Percentiles rank a stretch among this genome's conserved stretches.
phyloP scores from a whole-genome alignment of 2,113 vertebrate species.

The Hiodon tergisus region DNA sequence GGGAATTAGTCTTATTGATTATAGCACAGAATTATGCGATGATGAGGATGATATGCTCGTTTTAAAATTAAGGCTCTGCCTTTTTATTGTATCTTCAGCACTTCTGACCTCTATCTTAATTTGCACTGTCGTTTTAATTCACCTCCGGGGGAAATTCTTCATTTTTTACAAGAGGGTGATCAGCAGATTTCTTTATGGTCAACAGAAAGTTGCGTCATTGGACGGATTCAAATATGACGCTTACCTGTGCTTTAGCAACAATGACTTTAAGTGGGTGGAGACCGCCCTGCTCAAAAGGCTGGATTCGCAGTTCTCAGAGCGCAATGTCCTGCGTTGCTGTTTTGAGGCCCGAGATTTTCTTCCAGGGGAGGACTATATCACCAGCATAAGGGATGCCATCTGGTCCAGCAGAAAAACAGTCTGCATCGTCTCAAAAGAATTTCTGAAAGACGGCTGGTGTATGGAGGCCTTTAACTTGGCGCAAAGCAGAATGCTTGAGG shows the following conservation, averaged over 20 bases:
- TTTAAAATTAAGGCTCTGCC: slow-evolving; percentile 48
- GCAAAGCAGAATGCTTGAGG: slow-evolving; percentile 67
- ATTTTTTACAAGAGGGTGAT: slow-evolving; percentile 61
- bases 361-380: slow-evolving; percentile 74
- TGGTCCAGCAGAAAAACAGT: slow-evolving; percentile 77
- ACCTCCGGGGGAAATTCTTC: slow-evolving; percentile 64
- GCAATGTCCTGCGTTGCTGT: slow-evolving; percentile 72
- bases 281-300: slow-evolving; percentile 68
- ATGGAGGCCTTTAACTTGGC: slow-evolving; percentile 79
- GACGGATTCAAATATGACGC: slow-evolving; percentile 63
- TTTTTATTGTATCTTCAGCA: slow-evolving; percentile 55
- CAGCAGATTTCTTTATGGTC: slow-evolving; percentile 42
- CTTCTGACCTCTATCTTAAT: slow-evolving; percentile 33
- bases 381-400: slow-evolving; percentile 76
- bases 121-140: slow-evolving; percentile 44
- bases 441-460: slow-evolving; percentile 86
- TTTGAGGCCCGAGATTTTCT: slow-evolving; percentile 89
- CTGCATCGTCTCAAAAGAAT: slow-evolving; percentile 77
- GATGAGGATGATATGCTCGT: slow-evolving; percentile 52
- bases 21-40: slow-evolving; percentile 40
- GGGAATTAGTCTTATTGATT: slow-evolving; percentile 44
- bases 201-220: neutral
- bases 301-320: slow-evolving; percentile 71
- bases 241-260: slow-evolving; percentile 77
- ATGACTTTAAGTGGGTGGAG: slow-evolving; percentile 81